Evolutionary conservation across 2,797 vertebrate genomes (phyloP), one percentile per base, ranked within the genome.

Genomic region (Cyprinodon diabolis): DNA sequence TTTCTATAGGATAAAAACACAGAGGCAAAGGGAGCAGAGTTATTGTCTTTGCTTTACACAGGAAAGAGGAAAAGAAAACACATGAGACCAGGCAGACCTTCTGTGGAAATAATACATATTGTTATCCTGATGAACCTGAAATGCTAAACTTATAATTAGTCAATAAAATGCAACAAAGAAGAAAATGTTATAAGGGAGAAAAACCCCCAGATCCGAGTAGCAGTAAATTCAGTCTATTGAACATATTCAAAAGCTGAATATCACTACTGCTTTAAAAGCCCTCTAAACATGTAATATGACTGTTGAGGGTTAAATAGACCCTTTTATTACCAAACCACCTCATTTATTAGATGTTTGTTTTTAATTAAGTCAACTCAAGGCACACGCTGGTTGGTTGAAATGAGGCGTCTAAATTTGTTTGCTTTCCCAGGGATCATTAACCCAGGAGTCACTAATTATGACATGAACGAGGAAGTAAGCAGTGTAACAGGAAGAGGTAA

Each of bases 401-500:
- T 7, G 48, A 51, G 47, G 47, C 25, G 66, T 51, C 48, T 37
- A 5, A 51, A 35, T 52, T 12, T 68, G 48, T 68, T 68, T 67
- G 52, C 19, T 48, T 37, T 66, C n/a, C 37, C 67, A 54, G 51
- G 43, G 25, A 52, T 68, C 66, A 52, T 68, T 52, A 68, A 52
- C 66, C 40, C 65, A 55, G 23, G 56, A 47, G 21, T 66, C 13
- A 37, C 35, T 55, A 66, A 66, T 54, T 47, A 37, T 23, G 40
- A 17, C 12, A 10, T 17, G 30, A 47, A 58, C 35, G 45, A 14
- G 0, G 21, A 58, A 12, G 13, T 19, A 8, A 57, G n/a, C 0
- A 4, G 9, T 3, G 23, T 25, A 55, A 74, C 52, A 74, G 52
- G 47, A 76, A 74, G 76, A 47, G 62, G 40, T 47, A 65, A 65